Base-by-base conservation (phyloP, 2,113 vertebrate genomes). In the Nipponia nippon region DNA sequence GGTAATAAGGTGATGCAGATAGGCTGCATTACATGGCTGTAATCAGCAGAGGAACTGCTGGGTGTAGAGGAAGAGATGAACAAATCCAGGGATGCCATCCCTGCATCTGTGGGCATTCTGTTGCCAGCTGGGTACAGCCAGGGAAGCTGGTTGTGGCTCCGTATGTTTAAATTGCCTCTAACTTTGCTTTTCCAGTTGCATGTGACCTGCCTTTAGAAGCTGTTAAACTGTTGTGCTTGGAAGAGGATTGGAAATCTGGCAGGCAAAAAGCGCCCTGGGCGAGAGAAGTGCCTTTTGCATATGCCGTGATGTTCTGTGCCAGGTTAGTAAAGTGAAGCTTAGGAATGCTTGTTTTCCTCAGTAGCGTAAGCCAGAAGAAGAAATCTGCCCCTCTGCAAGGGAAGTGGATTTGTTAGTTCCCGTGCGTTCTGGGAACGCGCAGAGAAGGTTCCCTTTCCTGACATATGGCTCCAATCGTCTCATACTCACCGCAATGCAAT, bases 381-480 rank as follows among this genome's bases (percentile, higher is more conserved):
- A 40, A 30, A 62, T 46, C 47, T 46, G 38, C 22, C 47, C 21
- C 42, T 25, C 36, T 62, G 40, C 34, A 19, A 66, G 22, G 52
- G 30, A 77, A 38, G 8, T 26, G 8, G 38, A 21, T 67, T 56
- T 62, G 8, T 46, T 38, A 17, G 29, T 46, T 30, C 29, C 59
- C 9, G 0, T 2, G 9, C 14, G n/a, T 53, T 55, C 44, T 40
- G 34, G 55, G 61, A 67, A 38, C 0, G 19, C 20, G 61, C 10
- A 9, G 40, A 63, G 62, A 58, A 27, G 42, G 49, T 50, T 88
- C 20, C 25, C 13, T 42, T 38, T 67, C 23, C 42, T 72, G 30
- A 38, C 10, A 1, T 5, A 16, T 0, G 5, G n/a, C 49, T 80
- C 55, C 16, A 9, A 66, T 22, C 2, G 0, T 52, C 26, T 44